phyloP scores from a whole-genome alignment of 2,888 invertebrate species.

The Drosophila flavopinicola region DNA sequence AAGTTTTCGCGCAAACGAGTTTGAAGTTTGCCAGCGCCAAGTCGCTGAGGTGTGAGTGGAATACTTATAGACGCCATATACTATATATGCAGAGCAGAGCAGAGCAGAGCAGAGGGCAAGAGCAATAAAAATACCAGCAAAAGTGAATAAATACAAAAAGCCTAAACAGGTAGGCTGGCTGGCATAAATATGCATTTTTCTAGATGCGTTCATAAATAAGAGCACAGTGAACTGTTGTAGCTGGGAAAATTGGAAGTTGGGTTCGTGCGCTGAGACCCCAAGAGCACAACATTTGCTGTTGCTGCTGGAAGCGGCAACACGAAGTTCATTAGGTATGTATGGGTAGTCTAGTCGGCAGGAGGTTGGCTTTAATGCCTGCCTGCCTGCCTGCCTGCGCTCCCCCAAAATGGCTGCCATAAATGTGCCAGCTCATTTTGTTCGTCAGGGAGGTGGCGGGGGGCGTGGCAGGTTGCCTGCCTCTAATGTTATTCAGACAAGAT shows the following conservation, averaged over 20 bases:
- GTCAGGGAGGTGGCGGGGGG: constrained; percentile 4
- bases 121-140: constrained; percentile 63
- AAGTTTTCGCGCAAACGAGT: constrained; percentile 41
- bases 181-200: constrained; percentile 75
- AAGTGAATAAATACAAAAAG: constrained; percentile 55
- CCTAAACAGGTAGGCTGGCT: constrained; percentile 26
- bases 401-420: constrained; percentile 76
- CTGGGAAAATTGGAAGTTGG: neutral
- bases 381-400: constrained; percentile 41
- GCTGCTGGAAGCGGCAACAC: constrained; percentile 58
- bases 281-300: constrained; percentile 35
- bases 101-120: constrained; percentile 8
- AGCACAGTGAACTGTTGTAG: constrained; percentile 11
- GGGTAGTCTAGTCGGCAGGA: constrained; percentile 43
- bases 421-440: constrained; percentile 74
- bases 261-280: neutral
- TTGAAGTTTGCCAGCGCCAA: constrained; percentile 45
- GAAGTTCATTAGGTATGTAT: constrained; percentile 74
- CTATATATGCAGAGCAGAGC: neutral
- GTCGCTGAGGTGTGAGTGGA: constrained; percentile 20
- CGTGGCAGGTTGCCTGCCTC: constrained; percentile 42
- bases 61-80: constrained; percentile 22
- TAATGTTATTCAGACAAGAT: constrained; percentile 79
- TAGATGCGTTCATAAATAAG: constrained; percentile 60
- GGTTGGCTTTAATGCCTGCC: constrained; percentile 59